A percentile compares a stretch with the other conserved stretches of the same genome.
Evolutionary conservation across 1,140 invertebrate genomes (phyloP).

Genomic region (Diachasmimorpha longicaudata): DNA sequence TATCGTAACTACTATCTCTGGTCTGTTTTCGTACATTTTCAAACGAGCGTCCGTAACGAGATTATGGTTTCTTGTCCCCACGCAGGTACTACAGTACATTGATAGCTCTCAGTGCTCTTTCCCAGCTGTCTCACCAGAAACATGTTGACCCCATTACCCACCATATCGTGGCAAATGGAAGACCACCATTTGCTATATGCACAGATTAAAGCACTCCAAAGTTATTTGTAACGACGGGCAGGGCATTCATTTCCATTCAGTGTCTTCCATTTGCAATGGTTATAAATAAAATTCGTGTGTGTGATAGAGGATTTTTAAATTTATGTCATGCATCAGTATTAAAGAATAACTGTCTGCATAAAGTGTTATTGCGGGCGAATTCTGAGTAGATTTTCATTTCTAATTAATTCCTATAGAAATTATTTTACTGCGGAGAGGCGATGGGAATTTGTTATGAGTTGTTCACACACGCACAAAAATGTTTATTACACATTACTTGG

Average conservation of each 20-base stretch:
- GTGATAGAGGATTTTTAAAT: neutral
- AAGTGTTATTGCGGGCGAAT: neutral
- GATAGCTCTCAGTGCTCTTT: neutral
- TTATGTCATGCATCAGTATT: neutral
- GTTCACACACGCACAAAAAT: too few species aligned
- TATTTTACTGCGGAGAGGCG: too few species aligned
- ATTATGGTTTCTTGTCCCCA: neutral
- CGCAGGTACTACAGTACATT: neutral
- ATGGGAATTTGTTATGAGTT: too few species aligned
- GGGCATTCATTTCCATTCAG: neutral
- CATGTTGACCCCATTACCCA: slow-evolving; percentile 4
- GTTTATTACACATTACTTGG: too few species aligned
- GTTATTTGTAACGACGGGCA: neutral
- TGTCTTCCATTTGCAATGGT: neutral
- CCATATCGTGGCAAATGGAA: neutral
- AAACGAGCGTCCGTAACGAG: neutral
- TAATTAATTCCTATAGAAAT: too few species aligned
- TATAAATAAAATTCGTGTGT: neutral
- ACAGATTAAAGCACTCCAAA: slow-evolving; percentile 5
- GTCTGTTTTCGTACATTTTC: neutral
- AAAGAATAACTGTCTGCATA: neutral
- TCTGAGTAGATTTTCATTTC: too few species aligned
- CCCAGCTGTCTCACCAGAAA: slow-evolving; percentile 1
- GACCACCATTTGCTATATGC: neutral
- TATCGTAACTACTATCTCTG: neutral